These are phyloP conservation scores for Branchinecta lynchi DNA, from an alignment of 1,140 invertebrate genomes.

Conservation along the genomic window DNA sequence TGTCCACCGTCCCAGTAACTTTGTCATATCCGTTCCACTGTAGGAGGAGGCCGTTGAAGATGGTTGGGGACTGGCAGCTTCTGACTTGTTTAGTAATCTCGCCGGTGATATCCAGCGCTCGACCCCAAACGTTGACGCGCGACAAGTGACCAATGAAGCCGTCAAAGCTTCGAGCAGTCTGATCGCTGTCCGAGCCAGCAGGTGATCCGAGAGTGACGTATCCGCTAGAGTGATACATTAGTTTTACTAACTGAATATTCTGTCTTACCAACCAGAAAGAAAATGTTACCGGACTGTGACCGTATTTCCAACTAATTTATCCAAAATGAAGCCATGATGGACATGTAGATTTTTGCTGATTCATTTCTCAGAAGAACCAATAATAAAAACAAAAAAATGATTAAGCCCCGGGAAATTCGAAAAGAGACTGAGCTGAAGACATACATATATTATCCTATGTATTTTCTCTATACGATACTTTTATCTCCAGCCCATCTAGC, in stretches of 20 bases:
- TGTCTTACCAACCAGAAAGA: too few species aligned
- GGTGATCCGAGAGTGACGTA: conserved; percentile 86
- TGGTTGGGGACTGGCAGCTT: conserved; percentile 74
- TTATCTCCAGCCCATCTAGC: too few species aligned
- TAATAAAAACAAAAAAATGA: too few species aligned
- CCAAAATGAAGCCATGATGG: too few species aligned
- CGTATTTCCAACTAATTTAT: too few species aligned
- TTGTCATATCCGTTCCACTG: conserved; percentile 89
- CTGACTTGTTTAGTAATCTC: conserved; percentile 80
- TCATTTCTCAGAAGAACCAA: too few species aligned
- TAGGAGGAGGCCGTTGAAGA: conserved; percentile 65
- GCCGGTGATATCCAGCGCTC: conserved; percentile 70
- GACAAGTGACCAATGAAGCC: conserved; percentile 90
- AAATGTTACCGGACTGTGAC: too few species aligned
- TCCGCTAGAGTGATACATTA: conserved; percentile 41
- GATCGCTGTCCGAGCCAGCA: conserved; percentile 40
- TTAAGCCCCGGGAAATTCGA: too few species aligned
- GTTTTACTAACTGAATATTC: not conserved
- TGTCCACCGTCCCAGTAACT: conserved; percentile 69
- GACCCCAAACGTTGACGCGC: conserved; percentile 84
- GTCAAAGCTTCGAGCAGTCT: conserved; percentile 57
- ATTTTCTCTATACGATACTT: too few species aligned
- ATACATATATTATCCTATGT: too few species aligned
- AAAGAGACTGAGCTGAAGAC: too few species aligned
- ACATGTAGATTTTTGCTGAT: too few species aligned